Conservation (phyloP, 2,113 vertebrate genomes). For the Girardinichthys multiradiatus region DNA sequence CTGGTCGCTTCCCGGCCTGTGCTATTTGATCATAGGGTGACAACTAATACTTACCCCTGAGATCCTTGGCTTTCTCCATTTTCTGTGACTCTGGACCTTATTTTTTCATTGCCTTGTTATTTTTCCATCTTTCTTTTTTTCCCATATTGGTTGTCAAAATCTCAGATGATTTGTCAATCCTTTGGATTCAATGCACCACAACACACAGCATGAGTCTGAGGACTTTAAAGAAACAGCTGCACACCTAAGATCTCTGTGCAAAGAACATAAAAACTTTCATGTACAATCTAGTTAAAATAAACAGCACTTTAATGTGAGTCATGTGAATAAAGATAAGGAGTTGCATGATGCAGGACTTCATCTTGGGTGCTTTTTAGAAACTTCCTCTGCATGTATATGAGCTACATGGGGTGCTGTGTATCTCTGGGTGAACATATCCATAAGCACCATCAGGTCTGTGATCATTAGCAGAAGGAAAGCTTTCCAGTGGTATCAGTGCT, state of each 20-base stretch:
- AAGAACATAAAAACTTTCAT: constrained; percentile 17
- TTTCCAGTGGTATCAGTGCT: constrained; percentile 59
- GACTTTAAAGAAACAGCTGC: constrained; percentile 40
- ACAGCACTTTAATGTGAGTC: constrained; percentile 27
- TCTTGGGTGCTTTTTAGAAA: constrained; percentile 3
- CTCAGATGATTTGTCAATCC: constrained; percentile 77
- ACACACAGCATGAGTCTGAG: constrained; percentile 30
- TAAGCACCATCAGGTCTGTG: constrained; percentile 50
- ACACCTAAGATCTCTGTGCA: constrained; percentile 28
- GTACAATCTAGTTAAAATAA: constrained; percentile 26
- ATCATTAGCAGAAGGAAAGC: constrained; percentile 62
- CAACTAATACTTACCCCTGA: constrained; percentile 89
- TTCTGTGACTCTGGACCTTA: constrained; percentile 74
- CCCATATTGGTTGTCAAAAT: constrained; percentile 92
- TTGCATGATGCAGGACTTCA: constrained; percentile 1
- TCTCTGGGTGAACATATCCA: constrained; percentile 49
- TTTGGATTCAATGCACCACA: constrained; percentile 51
- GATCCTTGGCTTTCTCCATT: constrained; percentile 84
- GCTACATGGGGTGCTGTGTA: constrained; percentile 9
- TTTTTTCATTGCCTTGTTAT: constrained; percentile 56
- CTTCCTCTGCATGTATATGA: constrained; percentile 13
- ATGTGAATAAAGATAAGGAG: constrained; percentile 16
- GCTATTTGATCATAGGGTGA: constrained; percentile 92
- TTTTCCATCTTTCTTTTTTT: constrained; percentile 52
- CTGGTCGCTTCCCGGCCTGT: constrained; percentile 86